phyloP scores from a whole-genome alignment of 2,113 vertebrate species.

The Elgaria multicarinata region DNA sequence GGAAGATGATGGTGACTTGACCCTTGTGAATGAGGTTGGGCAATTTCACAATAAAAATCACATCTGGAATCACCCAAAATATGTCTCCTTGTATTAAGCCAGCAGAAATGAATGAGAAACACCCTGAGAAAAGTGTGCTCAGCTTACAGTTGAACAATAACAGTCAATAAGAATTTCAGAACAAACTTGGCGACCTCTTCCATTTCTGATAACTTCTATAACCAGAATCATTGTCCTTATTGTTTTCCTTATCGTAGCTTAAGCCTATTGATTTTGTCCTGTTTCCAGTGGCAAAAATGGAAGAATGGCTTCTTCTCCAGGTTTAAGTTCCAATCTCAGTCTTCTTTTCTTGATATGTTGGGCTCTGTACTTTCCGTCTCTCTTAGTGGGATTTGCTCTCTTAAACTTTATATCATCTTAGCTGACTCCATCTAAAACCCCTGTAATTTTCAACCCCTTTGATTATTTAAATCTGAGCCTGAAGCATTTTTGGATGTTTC shows the following conservation, averaged over 20 bases:
- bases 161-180: background rate
- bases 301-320: background rate
- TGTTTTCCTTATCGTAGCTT: background rate
- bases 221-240: background rate
- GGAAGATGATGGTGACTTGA: too few relatives aligned
- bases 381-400: background rate
- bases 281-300: background rate
- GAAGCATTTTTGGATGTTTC: background rate
- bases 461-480: constrained; percentile 5
- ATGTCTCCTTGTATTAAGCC: background rate
- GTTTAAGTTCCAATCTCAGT: background rate
- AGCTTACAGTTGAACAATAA: background rate
- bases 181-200: background rate
- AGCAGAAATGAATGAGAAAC: background rate
- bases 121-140: background rate
- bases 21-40: too few relatives aligned
- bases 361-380: background rate
- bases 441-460: background rate
- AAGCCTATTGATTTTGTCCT: background rate
- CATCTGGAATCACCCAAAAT: background rate
- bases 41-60: too few relatives aligned
- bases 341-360: background rate
- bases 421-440: background rate
- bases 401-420: background rate
- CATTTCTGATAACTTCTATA: background rate